A percentile compares a stretch with the other conserved stretches of the same genome.
Evolutionary conservation across 2,888 invertebrate species (phyloP).

Genomic region (Diadegma fenestrale): DNA sequence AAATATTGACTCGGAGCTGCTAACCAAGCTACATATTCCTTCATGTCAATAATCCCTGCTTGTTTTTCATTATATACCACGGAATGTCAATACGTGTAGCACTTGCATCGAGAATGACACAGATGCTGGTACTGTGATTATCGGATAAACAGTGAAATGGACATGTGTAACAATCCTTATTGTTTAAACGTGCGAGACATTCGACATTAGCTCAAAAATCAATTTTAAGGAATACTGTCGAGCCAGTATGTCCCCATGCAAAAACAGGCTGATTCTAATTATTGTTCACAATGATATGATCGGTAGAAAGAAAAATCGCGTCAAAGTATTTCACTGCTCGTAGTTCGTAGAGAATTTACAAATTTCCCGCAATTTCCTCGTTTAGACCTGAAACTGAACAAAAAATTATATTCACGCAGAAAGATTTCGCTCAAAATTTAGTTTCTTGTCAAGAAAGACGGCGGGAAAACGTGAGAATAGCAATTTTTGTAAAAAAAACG

Average conservation of each 20-base stretch:
- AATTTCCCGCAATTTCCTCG: no score
- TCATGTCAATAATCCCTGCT: conserved; percentile 15
- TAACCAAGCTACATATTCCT: conserved; percentile 5
- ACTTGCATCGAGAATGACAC: conserved; percentile 14
- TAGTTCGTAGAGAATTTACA: no score
- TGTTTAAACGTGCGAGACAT: not conserved
- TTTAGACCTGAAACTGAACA: no score
- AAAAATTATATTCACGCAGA: no score
- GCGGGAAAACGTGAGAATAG: no score
- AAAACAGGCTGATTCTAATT: no score
- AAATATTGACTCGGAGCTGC: conserved; percentile 12
- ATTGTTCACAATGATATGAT: no score
- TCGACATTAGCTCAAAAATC: not conserved
- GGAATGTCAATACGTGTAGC: conserved; percentile 11
- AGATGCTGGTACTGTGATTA: conserved; percentile 31
- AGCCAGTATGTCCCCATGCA: not conserved
- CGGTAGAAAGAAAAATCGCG: no score
- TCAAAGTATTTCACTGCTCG: no score
- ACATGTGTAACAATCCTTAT: conserved; percentile 24
- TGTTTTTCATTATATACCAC: conserved; percentile 6
- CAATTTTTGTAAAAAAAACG: no score
- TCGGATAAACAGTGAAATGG: conserved; percentile 21
- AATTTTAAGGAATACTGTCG: not conserved
- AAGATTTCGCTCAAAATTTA: no score
- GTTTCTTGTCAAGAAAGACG: no score